Conservation (phyloP, 2,888 invertebrate species). For the Scaeva pyrastri region DNA sequence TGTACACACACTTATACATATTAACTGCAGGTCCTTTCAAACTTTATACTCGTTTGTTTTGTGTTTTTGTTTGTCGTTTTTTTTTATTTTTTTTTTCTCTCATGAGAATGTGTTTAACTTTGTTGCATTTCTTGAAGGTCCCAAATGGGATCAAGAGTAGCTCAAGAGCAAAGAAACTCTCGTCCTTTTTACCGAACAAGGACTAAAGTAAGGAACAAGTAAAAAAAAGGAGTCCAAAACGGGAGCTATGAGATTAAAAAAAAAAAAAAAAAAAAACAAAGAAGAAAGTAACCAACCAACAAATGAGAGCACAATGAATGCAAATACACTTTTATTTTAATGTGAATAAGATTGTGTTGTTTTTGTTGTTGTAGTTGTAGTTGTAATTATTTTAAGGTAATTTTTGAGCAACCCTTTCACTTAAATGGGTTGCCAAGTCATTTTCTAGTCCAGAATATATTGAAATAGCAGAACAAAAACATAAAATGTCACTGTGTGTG, state of each 20-base stretch:
- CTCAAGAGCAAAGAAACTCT: constrained; percentile 53
- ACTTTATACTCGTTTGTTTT: constrained; percentile 47
- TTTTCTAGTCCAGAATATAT: constrained; percentile 51
- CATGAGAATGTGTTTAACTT: constrained; percentile 65
- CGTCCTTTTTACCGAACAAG: background rate
- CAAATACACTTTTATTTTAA: constrained; percentile 47
- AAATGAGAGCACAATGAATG: constrained; percentile 39
- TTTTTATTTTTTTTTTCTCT: constrained; percentile 39
- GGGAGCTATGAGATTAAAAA: background rate
- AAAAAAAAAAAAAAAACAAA: background rate
- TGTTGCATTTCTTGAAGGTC: constrained; percentile 54
- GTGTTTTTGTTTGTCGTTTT: constrained; percentile 16
- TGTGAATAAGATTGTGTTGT: constrained; percentile 46
- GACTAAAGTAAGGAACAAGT: background rate
- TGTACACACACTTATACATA: background rate
- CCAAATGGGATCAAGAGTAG: constrained; percentile 62
- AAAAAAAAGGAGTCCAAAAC: background rate
- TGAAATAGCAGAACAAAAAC: constrained; percentile 40
- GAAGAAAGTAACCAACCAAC: constrained; percentile 1
- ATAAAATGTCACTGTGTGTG: constrained; percentile 41
- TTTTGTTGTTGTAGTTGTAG: background rate
- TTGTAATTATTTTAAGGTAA: constrained; percentile 35
- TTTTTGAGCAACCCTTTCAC: constrained; percentile 40
- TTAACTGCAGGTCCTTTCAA: constrained; percentile 22
- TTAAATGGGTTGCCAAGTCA: constrained; percentile 46